Conservation (phyloP, 2,797 vertebrate genomes). For the Sebastes trivittatus region DNA sequence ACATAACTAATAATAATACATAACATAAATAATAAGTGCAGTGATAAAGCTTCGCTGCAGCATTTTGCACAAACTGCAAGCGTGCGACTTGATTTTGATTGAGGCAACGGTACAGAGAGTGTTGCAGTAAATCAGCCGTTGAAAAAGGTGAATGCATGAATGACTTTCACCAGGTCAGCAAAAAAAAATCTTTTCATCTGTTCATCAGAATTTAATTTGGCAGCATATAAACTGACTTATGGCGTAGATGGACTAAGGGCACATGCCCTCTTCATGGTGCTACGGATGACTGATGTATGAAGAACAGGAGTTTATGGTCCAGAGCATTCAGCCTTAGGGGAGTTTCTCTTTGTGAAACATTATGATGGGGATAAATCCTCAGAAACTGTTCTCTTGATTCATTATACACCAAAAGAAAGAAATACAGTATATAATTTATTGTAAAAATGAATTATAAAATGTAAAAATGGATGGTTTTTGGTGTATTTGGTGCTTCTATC, state of each 20-base stretch:
- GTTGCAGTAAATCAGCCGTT: conserved; percentile 27
- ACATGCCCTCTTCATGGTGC: background rate
- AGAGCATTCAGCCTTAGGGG: background rate
- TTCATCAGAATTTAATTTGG: conserved; percentile 40
- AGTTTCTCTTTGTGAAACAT: background rate
- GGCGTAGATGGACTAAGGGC: background rate
- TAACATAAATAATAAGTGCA: background rate
- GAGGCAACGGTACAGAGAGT: background rate
- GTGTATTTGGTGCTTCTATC: too few species aligned
- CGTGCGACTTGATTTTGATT: background rate
- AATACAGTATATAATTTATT: background rate
- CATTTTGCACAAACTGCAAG: background rate
- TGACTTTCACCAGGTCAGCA: conserved; percentile 45
- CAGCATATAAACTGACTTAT: conserved; percentile 38
- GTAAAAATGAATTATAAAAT: background rate
- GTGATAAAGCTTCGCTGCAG: background rate
- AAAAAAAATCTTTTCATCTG: conserved; percentile 25
- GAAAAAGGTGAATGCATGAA: conserved; percentile 7
- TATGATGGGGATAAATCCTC: background rate
- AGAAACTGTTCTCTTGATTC: background rate
- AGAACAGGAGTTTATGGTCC: conserved; percentile 11
- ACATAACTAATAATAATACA: background rate
- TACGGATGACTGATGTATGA: conserved; percentile 33
- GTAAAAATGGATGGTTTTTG: too few species aligned
- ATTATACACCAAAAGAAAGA: background rate